Conservation (phyloP, 1,140 invertebrate species). For the Dendrolimus punctatus region DNA sequence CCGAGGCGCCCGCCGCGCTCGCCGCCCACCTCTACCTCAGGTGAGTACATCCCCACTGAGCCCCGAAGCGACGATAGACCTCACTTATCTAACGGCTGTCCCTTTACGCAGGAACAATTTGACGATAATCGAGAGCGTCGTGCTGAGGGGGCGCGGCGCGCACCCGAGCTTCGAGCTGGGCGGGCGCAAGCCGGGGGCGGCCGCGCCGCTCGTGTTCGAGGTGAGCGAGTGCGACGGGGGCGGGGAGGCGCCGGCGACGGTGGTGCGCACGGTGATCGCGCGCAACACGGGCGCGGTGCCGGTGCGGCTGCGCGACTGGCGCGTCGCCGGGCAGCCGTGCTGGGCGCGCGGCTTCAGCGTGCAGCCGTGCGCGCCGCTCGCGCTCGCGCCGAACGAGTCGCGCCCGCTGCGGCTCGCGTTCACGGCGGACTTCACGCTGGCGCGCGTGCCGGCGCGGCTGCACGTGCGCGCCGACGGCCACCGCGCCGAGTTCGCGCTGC, state of each 20-base stretch:
- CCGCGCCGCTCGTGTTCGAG: conserved; percentile 85
- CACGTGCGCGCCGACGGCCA: conserved; percentile 66
- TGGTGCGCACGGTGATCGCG: conserved; percentile 88
- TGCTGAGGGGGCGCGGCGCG: conserved; percentile 87
- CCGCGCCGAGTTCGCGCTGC: conserved; percentile 77
- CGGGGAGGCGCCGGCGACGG: conserved; percentile 75
- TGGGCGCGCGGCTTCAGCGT: conserved; percentile 33
- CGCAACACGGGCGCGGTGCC: conserved; percentile 90
- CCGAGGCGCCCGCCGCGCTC: conserved; percentile 20
- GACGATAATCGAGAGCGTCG: conserved; percentile 90
- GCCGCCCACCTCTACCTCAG: conserved; percentile 35
- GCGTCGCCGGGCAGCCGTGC: conserved; percentile 85
- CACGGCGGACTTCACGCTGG: conserved; percentile 93
- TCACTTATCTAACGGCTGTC: no score
- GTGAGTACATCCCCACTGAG: conserved; percentile 10
- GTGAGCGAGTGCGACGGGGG: conserved; percentile 74
- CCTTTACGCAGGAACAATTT: conserved; percentile 87
- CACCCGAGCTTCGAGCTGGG: conserved; percentile 91
- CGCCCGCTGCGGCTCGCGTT: conserved; percentile 92
- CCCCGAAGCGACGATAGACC: neutral
- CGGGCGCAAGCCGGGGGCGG: conserved; percentile 87
- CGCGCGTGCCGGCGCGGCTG: conserved; percentile 80
- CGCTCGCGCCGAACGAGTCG: conserved; percentile 86
- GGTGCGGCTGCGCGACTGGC: conserved; percentile 83
- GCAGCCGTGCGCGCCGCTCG: conserved; percentile 78